phyloP scores from a whole-genome alignment of 1,140 invertebrate species.

The Cherax quadricarinatus region DNA sequence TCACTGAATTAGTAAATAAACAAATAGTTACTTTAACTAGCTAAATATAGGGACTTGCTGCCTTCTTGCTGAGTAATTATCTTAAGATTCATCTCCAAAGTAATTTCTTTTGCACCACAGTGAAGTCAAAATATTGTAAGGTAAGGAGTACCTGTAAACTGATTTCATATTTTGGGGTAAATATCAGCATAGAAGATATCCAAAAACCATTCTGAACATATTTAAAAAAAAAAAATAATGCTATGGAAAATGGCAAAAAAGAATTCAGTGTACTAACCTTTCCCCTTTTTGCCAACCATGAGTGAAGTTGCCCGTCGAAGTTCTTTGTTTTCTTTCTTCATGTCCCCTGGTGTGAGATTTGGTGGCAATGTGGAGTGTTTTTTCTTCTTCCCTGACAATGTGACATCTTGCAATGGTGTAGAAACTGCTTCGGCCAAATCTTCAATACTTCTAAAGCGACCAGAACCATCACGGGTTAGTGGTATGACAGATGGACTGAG shows the following conservation, averaged over 20 bases:
- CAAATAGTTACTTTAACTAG: too few relatives aligned
- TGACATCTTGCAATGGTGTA: constrained; percentile 20
- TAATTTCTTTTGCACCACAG: too few relatives aligned
- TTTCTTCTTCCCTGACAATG: constrained; percentile 50
- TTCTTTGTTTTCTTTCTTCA: constrained; percentile 64
- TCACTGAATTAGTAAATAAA: too few relatives aligned
- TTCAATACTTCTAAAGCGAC: constrained; percentile 64
- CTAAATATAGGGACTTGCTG: too few relatives aligned
- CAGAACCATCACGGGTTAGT: constrained; percentile 61
- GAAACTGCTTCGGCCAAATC: constrained; percentile 58
- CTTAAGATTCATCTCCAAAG: too few relatives aligned
- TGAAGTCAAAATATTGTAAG: too few relatives aligned
- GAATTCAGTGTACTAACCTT: constrained; percentile 34
- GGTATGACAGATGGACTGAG: constrained; percentile 60
- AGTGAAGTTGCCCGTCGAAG: constrained; percentile 58
- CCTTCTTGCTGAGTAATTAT: too few relatives aligned
- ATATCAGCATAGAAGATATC: too few relatives aligned
- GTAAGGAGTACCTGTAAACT: too few relatives aligned
- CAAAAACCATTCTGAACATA: too few relatives aligned
- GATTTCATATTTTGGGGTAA: too few relatives aligned
- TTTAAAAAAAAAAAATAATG: background rate
- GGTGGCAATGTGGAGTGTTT: constrained; percentile 64
- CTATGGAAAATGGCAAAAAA: background rate
- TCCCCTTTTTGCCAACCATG: constrained; percentile 64
- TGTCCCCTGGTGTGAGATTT: constrained; percentile 57